Evolutionary conservation across 2,113 vertebrate genomes (phyloP).

Genomic region (Taurulus bubalis): DNA sequence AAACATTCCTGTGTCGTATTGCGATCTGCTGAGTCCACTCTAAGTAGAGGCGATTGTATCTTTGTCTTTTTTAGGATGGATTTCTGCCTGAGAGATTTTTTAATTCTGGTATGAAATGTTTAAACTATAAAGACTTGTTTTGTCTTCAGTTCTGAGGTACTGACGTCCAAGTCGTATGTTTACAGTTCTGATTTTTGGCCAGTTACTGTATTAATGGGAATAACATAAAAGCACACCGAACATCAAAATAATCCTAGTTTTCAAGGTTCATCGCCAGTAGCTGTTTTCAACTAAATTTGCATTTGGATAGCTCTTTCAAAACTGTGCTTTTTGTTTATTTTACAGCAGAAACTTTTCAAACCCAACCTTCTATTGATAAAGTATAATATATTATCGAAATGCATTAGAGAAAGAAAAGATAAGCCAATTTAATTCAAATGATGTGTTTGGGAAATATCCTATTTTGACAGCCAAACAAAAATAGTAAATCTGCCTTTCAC

Average conservation of each 20-base stretch:
- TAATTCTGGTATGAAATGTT: constrained; percentile 19
- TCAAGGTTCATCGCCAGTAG: not conserved
- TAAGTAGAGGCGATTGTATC: not conserved
- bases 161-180: constrained; percentile 12
- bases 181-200: constrained; percentile 6
- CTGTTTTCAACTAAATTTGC: not conserved
- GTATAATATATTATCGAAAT: not conserved
- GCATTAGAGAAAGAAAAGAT: constrained; percentile 16
- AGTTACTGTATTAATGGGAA: constrained; percentile 15
- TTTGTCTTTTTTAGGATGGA: constrained; percentile 13
- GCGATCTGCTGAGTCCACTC: not conserved
- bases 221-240: constrained; percentile 11
- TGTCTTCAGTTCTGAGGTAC: constrained; percentile 12
- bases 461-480: constrained; percentile 44
- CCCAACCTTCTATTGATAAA: not conserved
- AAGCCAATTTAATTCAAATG: constrained; percentile 12
- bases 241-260: constrained; percentile 10
- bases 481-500: constrained; percentile 36
- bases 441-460: constrained; percentile 2
- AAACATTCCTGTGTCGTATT: not conserved
- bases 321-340: not conserved
- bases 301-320: not conserved
- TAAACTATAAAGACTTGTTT: constrained; percentile 18
- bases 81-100: constrained; percentile 16
- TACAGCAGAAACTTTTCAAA: not conserved